Conservation (phyloP, 2,888 invertebrate species). For the Hirtodrosophila cameraria region DNA sequence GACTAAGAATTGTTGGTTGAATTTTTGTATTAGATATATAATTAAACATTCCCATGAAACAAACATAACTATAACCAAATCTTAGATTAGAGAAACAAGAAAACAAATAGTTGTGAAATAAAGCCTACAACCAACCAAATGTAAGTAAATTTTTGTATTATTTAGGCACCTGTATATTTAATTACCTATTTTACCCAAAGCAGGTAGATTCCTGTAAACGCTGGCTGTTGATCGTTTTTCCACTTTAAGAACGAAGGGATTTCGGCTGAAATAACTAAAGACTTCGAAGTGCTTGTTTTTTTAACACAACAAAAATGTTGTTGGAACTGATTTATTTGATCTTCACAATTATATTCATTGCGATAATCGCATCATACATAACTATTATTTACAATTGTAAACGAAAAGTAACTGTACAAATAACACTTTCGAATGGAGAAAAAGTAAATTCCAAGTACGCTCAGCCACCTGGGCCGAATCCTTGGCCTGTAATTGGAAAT, state of each 20-base stretch:
- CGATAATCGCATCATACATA: conserved; percentile 17
- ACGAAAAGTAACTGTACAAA: conserved; percentile 26
- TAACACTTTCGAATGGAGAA: conserved; percentile 5
- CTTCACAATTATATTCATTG: conserved; percentile 5
- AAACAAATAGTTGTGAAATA: too few relatives aligned
- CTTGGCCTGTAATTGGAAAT: conserved; percentile 89
- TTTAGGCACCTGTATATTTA: conserved; percentile 12
- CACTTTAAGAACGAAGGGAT: not conserved
- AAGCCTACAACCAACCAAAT: too few relatives aligned
- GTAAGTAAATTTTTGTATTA: not conserved
- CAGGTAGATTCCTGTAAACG: conserved; percentile 13
- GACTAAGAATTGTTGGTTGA: not conserved
- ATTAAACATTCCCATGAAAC: not conserved
- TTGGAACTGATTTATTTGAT: not conserved
- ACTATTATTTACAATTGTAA: conserved; percentile 37
- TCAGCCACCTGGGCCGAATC: conserved; percentile 87
- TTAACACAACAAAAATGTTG: conserved; percentile 16
- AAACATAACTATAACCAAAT: not conserved
- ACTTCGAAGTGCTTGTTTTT: not conserved
- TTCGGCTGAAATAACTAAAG: too few relatives aligned
- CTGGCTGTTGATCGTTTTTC: not conserved
- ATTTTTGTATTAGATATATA: too few relatives aligned
- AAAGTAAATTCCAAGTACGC: conserved; percentile 3
- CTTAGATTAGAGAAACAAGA: too few relatives aligned
- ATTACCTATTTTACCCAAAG: not conserved